Percentiles rank a stretch among this genome's conserved stretches.
These are phyloP conservation scores for Meandrina meandrites DNA, from an alignment of 92 coral and sea anemone genomes.

Conservation along the genomic window DNA sequence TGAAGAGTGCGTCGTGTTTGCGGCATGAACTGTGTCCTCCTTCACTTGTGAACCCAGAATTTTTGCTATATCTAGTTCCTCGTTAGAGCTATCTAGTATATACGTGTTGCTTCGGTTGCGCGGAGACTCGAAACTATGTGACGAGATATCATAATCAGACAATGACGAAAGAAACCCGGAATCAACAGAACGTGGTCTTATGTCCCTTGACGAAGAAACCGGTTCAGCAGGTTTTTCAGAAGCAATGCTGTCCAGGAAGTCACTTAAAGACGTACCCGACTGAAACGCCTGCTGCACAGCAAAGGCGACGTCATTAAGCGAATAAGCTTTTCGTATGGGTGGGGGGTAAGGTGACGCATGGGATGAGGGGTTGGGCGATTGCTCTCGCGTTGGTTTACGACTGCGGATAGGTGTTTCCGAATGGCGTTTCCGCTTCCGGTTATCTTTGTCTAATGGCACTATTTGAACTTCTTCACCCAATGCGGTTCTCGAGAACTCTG, in stretches of 20 bases:
- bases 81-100: slow-evolving; percentile 33
- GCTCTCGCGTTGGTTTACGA: background rate
- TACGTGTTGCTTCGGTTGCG: slow-evolving; percentile 19
- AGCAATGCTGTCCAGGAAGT: slow-evolving; percentile 49
- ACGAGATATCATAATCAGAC: slow-evolving; percentile 41
- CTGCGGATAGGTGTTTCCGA: slow-evolving; percentile 1
- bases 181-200: slow-evolving; percentile 49
- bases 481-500: slow-evolving; percentile 38
- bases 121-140: slow-evolving; percentile 28
- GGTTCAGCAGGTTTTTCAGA: slow-evolving; percentile 42
- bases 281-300: slow-evolving; percentile 78
- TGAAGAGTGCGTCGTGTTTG: background rate
- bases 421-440: slow-evolving; percentile 25
- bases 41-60: background rate
- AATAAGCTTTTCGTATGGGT: slow-evolving; percentile 59
- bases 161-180: slow-evolving; percentile 38
- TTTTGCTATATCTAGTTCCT: slow-evolving; percentile 27
- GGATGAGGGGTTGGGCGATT: slow-evolving; percentile 2
- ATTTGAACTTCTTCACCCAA: background rate
- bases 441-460: background rate
- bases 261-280: slow-evolving; percentile 60
- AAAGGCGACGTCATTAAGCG: slow-evolving; percentile 83
- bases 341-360: slow-evolving; percentile 63
- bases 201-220: slow-evolving; percentile 20
- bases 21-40: background rate